phyloP scores from a whole-genome alignment of 2,113 vertebrate species.

The Elephas maximus region DNA sequence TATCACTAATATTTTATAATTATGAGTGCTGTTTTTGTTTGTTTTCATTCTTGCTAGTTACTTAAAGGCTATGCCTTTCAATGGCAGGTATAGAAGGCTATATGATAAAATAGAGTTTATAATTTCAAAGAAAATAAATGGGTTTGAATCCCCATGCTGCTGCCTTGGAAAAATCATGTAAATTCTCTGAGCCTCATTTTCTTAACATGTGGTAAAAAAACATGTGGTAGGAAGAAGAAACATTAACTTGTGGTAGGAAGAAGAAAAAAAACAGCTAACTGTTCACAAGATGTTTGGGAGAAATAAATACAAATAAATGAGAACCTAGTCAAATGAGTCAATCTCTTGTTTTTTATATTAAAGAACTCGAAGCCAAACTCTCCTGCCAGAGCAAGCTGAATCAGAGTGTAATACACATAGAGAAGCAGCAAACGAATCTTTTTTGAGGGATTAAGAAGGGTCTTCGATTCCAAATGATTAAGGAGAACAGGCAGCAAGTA shows the following conservation, averaged over 20 bases:
- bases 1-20: constrained; percentile 17
- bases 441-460: not conserved
- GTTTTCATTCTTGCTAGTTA: constrained; percentile 21
- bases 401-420: rapidly evolving
- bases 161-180: not conserved
- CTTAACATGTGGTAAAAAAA: not conserved
- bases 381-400: not conserved
- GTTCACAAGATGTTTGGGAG: not conserved
- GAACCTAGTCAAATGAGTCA: not conserved
- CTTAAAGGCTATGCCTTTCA: not conserved
- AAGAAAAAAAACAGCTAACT: not conserved
- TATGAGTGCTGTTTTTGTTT: not conserved
- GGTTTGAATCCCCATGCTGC: not conserved
- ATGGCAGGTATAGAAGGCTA: not conserved
- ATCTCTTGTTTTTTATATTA: constrained; percentile 39
- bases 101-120: constrained; percentile 12
- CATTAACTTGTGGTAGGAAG: not conserved
- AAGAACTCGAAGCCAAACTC: not conserved
- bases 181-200: constrained; percentile 45
- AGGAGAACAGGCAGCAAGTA: not conserved
- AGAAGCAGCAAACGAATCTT: not conserved
- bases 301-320: constrained; percentile 10
- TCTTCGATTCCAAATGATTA: no score
- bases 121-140: not conserved
- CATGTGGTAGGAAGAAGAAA: no score